phyloP scores from a whole-genome alignment of 2,113 vertebrate genomes.

The Dasyprocta punctata region DNA sequence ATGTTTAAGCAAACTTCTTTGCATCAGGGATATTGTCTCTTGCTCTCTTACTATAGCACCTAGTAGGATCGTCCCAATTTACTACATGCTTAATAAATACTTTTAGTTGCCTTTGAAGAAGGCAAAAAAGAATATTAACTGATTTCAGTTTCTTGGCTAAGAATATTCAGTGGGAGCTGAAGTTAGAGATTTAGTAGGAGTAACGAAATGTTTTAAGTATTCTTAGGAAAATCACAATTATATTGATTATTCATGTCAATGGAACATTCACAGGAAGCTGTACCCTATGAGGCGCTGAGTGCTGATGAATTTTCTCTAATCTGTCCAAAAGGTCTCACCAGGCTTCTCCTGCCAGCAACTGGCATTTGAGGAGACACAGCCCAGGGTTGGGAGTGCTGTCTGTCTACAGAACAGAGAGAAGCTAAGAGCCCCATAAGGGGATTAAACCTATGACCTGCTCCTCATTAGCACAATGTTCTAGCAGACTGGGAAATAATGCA shows the following conservation, averaged over 20 bases:
- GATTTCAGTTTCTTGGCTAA: background rate
- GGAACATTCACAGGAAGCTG: slow-evolving; percentile 11
- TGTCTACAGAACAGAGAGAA: slow-evolving; percentile 12
- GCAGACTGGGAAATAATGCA: slow-evolving; percentile 67
- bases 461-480: slow-evolving; percentile 73
- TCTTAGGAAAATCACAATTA: slow-evolving; percentile 63
- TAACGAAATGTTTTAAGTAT: slow-evolving; percentile 6
- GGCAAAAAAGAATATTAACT: background rate
- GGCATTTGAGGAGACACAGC: slow-evolving; percentile 40
- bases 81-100: background rate
- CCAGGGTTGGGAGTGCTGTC: background rate
- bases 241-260: background rate
- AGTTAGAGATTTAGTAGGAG: slow-evolving; percentile 25
- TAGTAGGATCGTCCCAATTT: background rate
- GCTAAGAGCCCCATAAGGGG: slow-evolving; percentile 51
- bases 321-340: slow-evolving; percentile 33
- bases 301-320: slow-evolving; percentile 42
- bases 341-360: slow-evolving; percentile 30
- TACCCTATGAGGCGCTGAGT: background rate
- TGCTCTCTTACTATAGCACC: background rate
- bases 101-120: slow-evolving; percentile 6
- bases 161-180: slow-evolving; percentile 46
- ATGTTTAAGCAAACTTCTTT: background rate
- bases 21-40: background rate
- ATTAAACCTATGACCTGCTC: slow-evolving; percentile 74